A percentile compares a stretch with the other conserved stretches of the same genome.
phyloP scores from a whole-genome alignment of 2,797 vertebrate genomes.

The Hemitrygon akajei region DNA sequence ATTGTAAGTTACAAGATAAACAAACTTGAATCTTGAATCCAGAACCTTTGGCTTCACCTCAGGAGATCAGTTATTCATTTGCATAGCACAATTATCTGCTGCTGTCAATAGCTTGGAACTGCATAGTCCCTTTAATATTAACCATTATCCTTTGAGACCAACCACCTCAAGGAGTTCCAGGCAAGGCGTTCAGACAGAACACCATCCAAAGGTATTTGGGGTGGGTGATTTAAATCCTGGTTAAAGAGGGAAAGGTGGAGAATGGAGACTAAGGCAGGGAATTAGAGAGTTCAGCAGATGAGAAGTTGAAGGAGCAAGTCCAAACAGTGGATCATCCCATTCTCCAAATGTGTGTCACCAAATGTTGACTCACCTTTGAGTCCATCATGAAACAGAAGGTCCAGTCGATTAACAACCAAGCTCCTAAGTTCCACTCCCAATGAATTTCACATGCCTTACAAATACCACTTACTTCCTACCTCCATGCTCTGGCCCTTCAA shows the following conservation, averaged over 20 bases:
- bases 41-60: not conserved
- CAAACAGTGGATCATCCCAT: no score
- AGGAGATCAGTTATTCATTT: not conserved
- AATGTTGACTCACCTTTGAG: not conserved
- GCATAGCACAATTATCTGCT: not conserved
- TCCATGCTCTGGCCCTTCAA: not conserved
- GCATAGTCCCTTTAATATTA: no score
- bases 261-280: no score
- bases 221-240: no score
- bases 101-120: not conserved
- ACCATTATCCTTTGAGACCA: no score
- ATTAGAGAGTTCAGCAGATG: no score
- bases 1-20: no score
- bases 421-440: not conserved
- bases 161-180: no score
- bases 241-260: no score
- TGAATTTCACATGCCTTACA: not conserved
- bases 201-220: no score
- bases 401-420: not conserved
- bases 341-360: not conserved
- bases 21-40: not conserved
- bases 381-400: not conserved
- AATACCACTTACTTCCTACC: not conserved
- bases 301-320: no score
- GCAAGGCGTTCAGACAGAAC: no score